Percentiles rank a stretch among this genome's conserved stretches.
Conservation (phyloP, 2,888 invertebrate species). For the Panopea generosa region DNA sequence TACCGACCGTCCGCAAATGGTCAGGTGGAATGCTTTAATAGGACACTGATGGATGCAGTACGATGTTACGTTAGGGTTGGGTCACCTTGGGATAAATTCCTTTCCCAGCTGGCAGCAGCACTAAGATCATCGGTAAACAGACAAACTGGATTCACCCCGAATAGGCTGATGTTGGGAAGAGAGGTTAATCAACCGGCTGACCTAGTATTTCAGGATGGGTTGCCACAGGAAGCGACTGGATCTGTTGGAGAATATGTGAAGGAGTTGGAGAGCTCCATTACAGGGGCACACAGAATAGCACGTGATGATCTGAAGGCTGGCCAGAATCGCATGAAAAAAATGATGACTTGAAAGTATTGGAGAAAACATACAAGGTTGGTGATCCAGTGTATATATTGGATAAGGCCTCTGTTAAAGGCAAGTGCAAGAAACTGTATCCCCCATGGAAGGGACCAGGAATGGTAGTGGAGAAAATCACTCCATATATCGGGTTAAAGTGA, state of each 20-base stretch:
- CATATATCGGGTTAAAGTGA: constrained; percentile 14
- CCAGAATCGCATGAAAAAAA: constrained; percentile 19
- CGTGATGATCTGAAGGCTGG: constrained; percentile 11
- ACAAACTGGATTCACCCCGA: constrained; percentile 44
- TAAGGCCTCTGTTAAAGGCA: constrained; percentile 16
- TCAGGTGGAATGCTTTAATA: constrained; percentile 41
- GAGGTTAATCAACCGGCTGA: constrained; percentile 43
- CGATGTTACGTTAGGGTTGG: constrained; percentile 29
- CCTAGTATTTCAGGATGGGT: constrained; percentile 18
- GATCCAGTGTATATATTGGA: constrained; percentile 19
- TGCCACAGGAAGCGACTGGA: neutral
- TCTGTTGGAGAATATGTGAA: constrained; percentile 10
- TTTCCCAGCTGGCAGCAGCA: constrained; percentile 26
- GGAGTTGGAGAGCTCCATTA: neutral
- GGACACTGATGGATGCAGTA: constrained; percentile 44
- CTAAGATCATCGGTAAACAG: constrained; percentile 33
- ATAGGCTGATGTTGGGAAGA: constrained; percentile 46
- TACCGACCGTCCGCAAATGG: constrained; percentile 50
- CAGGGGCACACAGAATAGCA: constrained; percentile 15
- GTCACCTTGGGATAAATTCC: constrained; percentile 30
- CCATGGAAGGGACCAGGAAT: constrained; percentile 25
- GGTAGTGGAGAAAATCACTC: constrained; percentile 12
- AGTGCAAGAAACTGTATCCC: constrained; percentile 17
- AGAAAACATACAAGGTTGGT: constrained; percentile 16
- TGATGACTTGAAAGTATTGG: constrained; percentile 22